Conservation (phyloP, 2,113 vertebrate genomes). For the Mobula hypostoma region DNA sequence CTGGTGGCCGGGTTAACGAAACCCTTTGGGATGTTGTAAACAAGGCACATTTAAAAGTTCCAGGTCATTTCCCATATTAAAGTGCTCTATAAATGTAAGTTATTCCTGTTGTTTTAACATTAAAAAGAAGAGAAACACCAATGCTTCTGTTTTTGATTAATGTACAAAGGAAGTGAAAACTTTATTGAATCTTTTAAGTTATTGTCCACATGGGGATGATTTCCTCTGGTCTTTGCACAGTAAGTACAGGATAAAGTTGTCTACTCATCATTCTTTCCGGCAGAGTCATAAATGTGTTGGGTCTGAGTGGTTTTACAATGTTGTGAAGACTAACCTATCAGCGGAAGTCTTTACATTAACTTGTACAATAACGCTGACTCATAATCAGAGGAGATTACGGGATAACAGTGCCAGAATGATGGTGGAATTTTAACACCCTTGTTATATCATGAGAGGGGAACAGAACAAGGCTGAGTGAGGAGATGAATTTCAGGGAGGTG, state of each 20-base stretch:
- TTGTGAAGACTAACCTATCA: not conserved
- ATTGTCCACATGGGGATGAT: not conserved
- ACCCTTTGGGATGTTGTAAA: too few species aligned
- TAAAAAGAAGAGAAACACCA: not conserved
- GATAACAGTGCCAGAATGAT: too few species aligned
- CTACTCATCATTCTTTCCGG: not conserved
- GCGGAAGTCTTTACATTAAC: not conserved
- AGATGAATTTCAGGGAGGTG: not conserved
- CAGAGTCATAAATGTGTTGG: not conserved
- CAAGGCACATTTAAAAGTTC: not conserved
- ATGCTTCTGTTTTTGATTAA: not conserved
- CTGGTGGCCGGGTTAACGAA: too few species aligned
- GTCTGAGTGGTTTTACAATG: not conserved
- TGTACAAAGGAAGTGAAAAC: not conserved
- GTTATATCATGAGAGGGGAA: too few species aligned
- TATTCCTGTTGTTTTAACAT: not conserved
- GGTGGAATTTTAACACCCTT: not conserved
- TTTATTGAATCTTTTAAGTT: constrained; percentile 14
- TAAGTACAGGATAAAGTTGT: not conserved
- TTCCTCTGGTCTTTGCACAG: not conserved
- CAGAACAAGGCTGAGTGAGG: too few species aligned
- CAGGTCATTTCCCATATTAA: not conserved
- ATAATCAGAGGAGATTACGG: not conserved
- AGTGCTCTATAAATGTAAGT: not conserved
- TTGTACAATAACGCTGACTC: not conserved